phyloP scores from a whole-genome alignment of 2,797 vertebrate species.

The Anisognathus igniventris region DNA sequence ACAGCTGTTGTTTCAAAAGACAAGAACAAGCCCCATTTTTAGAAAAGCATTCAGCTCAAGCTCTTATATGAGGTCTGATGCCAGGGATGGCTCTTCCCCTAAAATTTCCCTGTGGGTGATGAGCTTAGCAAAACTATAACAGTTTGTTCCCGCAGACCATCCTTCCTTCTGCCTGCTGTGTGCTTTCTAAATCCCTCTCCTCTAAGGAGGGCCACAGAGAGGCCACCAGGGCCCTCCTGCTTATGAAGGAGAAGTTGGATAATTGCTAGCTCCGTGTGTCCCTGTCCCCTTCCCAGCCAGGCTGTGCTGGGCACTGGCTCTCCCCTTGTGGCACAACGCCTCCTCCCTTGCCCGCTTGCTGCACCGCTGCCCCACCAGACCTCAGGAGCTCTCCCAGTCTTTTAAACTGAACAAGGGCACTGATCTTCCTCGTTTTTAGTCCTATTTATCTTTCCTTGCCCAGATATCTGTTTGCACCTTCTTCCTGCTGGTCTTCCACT shows the following conservation, averaged over 20 bases:
- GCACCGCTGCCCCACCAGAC: not conserved
- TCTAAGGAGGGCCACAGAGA: not conserved
- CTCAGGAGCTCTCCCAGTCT: not conserved
- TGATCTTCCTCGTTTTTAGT: not conserved
- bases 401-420: not conserved
- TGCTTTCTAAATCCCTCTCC: not conserved
- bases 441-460: not conserved
- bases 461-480: not conserved
- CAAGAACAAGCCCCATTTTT: not conserved
- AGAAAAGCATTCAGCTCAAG: not conserved
- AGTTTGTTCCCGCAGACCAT: not conserved
- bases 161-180: not conserved
- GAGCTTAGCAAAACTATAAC: not conserved
- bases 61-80: not conserved
- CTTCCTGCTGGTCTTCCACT: not conserved
- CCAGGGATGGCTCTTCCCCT: not conserved
- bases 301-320: not conserved
- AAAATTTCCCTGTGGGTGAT: not conserved
- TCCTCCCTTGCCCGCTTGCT: not conserved
- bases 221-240: not conserved
- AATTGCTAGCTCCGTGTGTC: not conserved
- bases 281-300: not conserved
- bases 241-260: not conserved
- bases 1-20: not conserved
- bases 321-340: not conserved